Evolutionary conservation across 2,888 invertebrate genomes (phyloP).

Genomic region (Sialis lutaria): DNA sequence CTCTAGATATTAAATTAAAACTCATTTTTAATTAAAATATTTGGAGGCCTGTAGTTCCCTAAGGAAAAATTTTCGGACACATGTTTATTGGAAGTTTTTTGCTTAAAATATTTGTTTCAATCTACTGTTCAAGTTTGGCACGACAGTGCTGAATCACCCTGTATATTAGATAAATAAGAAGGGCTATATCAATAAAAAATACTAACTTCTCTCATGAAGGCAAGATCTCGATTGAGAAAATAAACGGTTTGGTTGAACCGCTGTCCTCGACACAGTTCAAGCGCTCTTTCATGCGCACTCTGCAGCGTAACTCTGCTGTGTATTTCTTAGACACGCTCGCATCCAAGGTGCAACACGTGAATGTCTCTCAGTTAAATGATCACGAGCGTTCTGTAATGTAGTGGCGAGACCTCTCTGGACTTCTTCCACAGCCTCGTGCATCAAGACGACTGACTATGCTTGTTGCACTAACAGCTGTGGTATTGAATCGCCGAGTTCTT

Average conservation of each 20-base stretch:
- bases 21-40: too few relatives aligned
- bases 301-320: slow-evolving; percentile 40
- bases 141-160: too few relatives aligned
- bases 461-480: slow-evolving; percentile 72
- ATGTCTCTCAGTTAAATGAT: slow-evolving; percentile 46
- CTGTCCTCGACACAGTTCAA: slow-evolving; percentile 61
- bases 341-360: slow-evolving; percentile 64
- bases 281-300: slow-evolving; percentile 72
- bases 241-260: slow-evolving; percentile 72
- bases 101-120: too few relatives aligned
- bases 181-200: background rate
- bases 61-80: too few relatives aligned
- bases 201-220: slow-evolving; percentile 80
- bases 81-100: too few relatives aligned
- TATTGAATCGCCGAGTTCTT: slow-evolving; percentile 59
- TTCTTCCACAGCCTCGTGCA: slow-evolving; percentile 59
- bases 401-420: slow-evolving; percentile 47
- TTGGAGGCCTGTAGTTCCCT: too few relatives aligned
- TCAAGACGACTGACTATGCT: slow-evolving; percentile 68
- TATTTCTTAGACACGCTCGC: slow-evolving; percentile 39
- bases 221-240: slow-evolving; percentile 72
- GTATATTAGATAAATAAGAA: background rate
- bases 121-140: too few relatives aligned
- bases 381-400: slow-evolving; percentile 45
- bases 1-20: too few relatives aligned